Conservation (phyloP, 2,797 vertebrate species). For the Lophius americanus region DNA sequence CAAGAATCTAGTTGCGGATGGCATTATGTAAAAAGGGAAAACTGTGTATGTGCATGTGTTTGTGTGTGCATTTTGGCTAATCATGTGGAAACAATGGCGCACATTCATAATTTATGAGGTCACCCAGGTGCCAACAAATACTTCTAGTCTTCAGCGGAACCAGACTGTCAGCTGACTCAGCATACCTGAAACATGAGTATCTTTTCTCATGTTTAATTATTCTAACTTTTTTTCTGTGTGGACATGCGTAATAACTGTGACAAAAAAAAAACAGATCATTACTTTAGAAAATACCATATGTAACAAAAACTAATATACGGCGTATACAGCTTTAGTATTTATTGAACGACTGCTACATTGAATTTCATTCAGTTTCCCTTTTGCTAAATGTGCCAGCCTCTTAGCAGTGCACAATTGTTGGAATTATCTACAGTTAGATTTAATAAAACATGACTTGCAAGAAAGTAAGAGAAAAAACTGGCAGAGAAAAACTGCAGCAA, state of each 20-base stretch:
- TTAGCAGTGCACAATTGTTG: background rate
- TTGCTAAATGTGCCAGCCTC: background rate
- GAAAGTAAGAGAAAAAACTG: background rate
- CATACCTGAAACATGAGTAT: conserved; percentile 29
- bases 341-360: background rate
- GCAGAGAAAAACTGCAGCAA: conserved; percentile 1
- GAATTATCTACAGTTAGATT: background rate
- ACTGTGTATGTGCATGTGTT: conserved; percentile 18
- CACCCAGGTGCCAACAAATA: conserved; percentile 61
- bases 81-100: conserved; percentile 63
- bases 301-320: too few species aligned
- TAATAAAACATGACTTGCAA: background rate
- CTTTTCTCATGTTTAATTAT: conserved; percentile 17
- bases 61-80: conserved; percentile 38
- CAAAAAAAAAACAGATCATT: background rate
- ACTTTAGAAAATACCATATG: background rate
- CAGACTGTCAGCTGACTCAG: conserved; percentile 61
- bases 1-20: conserved; percentile 16
- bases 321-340: too few species aligned
- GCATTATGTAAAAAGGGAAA: conserved; percentile 46
- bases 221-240: conserved; percentile 4
- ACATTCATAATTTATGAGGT: conserved; percentile 71
- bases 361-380: conserved; percentile 5
- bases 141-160: conserved; percentile 35
- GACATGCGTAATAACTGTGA: background rate